Evolutionary conservation across 2,888 invertebrate genomes (phyloP).

Genomic region (Dilophus febrilis): DNA sequence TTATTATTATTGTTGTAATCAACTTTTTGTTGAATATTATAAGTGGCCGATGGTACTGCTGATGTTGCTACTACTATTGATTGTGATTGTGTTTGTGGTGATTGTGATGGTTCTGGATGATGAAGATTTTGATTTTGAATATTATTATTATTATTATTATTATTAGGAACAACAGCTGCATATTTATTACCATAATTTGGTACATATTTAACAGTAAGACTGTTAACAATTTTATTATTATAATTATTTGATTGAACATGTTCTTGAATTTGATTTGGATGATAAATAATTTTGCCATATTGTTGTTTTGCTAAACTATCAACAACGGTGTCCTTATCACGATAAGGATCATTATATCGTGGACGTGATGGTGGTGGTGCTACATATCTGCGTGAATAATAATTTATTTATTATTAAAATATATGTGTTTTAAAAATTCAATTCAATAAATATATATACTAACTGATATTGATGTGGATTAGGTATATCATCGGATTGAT

Average conservation of each 20-base stretch:
- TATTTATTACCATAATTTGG: constrained; percentile 1
- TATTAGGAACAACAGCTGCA: not conserved
- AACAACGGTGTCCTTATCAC: no score
- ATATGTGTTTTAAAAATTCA: no score
- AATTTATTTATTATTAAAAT: no score
- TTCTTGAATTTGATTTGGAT: not conserved
- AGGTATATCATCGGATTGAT: constrained; percentile 36
- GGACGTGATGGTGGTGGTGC: constrained; percentile 29
- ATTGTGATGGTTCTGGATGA: no score
- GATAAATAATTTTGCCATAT: not conserved
- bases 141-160: not conserved
- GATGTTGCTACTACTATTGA: no score
- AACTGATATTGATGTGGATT: constrained; percentile 45
- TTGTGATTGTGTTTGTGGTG: no score
- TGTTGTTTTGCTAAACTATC: no score
- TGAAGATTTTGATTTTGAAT: no score
- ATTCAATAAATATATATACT: constrained; percentile 12
- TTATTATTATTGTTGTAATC: no score
- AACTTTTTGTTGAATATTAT: no score
- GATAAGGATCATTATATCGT: constrained; percentile 9
- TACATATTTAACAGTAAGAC: not conserved
- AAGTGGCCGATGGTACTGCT: no score
- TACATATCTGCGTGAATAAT: constrained; percentile 21
- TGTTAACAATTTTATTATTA: not conserved
- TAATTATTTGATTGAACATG: no score